phyloP scores from a whole-genome alignment of 2,113 vertebrate genomes.

The Circaetus gallicus region DNA sequence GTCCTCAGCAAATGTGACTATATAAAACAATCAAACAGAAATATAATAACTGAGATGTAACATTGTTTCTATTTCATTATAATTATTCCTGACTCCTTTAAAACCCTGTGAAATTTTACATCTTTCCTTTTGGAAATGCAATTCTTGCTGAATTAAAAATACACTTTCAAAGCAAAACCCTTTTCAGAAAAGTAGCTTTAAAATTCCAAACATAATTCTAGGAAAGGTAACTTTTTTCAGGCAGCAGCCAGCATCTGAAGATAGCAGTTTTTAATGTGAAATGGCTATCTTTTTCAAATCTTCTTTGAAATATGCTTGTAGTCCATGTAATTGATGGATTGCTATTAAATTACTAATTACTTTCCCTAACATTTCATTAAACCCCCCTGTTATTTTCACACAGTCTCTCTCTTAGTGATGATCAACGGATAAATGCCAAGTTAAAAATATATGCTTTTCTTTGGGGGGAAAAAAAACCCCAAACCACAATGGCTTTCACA shows the following conservation, averaged over 20 bases:
- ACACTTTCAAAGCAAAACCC: neutral
- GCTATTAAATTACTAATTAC: neutral
- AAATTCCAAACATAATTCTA: neutral
- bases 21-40: neutral
- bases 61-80: neutral
- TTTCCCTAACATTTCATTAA: neutral
- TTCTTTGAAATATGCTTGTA: neutral
- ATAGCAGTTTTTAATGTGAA: neutral
- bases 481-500: neutral
- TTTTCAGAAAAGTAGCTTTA: neutral
- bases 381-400: neutral
- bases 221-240: neutral
- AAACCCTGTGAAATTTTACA: neutral
- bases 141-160: neutral
- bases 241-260: neutral
- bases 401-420: neutral
- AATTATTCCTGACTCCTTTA: neutral
- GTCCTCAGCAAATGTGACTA: neutral
- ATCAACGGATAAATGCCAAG: neutral
- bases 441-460: neutral
- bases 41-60: neutral
- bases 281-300: neutral
- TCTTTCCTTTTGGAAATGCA: neutral
- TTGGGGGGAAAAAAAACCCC: rapidly evolving
- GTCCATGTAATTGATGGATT: neutral